phyloP scores from a whole-genome alignment of 2,888 invertebrate genomes.

The Phytoseiulus persimilis region DNA sequence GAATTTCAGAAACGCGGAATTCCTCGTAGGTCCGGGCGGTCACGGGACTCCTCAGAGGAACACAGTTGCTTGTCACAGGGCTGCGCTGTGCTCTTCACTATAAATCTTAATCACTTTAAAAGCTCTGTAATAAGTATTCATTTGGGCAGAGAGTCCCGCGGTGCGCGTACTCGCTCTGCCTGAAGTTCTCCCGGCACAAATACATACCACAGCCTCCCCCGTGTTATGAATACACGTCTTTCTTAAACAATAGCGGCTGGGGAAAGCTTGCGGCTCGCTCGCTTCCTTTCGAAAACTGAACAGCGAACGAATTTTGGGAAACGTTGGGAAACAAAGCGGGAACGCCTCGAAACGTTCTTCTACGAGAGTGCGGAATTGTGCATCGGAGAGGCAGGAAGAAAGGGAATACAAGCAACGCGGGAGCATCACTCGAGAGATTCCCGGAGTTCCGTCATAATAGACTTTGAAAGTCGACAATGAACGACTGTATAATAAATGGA shows the following conservation, averaged over 20 bases:
- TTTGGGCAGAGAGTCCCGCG: background rate
- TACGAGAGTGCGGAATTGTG: background rate
- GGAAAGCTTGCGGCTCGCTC: background rate
- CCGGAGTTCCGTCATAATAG: background rate
- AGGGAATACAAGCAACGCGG: background rate
- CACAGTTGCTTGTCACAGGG: background rate
- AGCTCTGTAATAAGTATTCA: conserved; percentile 31
- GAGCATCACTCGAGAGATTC: background rate
- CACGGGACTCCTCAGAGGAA: background rate
- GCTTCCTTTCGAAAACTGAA: background rate
- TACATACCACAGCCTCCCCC: background rate
- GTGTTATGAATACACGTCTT: background rate
- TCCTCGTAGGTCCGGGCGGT: background rate
- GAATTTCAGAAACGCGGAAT: background rate
- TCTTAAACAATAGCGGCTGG: background rate
- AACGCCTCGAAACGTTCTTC: background rate
- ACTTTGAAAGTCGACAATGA: background rate
- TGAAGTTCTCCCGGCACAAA: background rate
- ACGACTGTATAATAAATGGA: background rate
- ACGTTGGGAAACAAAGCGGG: background rate
- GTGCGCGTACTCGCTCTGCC: background rate
- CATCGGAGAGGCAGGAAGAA: background rate
- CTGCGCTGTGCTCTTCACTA: conserved; percentile 9
- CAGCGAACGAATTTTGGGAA: background rate
- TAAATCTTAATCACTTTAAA: conserved; percentile 32